phyloP scores from a whole-genome alignment of 2,113 vertebrate species.

The Bubo blakistoni region DNA sequence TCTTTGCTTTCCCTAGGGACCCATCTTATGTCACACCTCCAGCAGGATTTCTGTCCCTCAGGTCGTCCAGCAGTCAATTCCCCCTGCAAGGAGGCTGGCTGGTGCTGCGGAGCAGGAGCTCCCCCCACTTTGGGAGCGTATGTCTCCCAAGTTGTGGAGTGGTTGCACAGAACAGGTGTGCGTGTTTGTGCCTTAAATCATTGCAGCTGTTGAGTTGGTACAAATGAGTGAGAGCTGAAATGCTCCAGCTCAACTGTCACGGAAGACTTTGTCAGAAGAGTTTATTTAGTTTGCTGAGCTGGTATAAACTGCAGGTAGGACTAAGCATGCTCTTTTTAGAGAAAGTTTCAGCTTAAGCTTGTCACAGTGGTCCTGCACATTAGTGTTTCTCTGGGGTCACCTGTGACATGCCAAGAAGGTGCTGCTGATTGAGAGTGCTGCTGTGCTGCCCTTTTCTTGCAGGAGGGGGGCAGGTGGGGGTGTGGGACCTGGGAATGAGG shows the following conservation, averaged over 20 bases:
- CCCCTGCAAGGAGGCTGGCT: background rate
- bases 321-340: background rate
- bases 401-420: background rate
- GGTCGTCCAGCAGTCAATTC: background rate
- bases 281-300: background rate
- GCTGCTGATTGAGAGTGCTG: background rate
- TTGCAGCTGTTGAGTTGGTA: background rate
- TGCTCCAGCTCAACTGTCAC: background rate
- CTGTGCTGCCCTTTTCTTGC: background rate
- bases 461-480: background rate
- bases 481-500: background rate
- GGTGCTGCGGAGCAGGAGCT: background rate
- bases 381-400: background rate
- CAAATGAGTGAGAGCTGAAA: background rate
- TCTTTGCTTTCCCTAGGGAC: background rate
- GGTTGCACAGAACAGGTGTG: background rate
- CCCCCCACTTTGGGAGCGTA: background rate
- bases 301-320: background rate
- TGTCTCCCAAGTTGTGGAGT: background rate
- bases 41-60: background rate
- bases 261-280: background rate
- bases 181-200: background rate
- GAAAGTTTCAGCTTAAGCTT: background rate
- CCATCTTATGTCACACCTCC: background rate
- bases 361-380: background rate